Evolutionary conservation across 2,113 vertebrate genomes (phyloP), one percentile per base, ranked within the genome.

Genomic region (Hippocampus abdominalis): DNA sequence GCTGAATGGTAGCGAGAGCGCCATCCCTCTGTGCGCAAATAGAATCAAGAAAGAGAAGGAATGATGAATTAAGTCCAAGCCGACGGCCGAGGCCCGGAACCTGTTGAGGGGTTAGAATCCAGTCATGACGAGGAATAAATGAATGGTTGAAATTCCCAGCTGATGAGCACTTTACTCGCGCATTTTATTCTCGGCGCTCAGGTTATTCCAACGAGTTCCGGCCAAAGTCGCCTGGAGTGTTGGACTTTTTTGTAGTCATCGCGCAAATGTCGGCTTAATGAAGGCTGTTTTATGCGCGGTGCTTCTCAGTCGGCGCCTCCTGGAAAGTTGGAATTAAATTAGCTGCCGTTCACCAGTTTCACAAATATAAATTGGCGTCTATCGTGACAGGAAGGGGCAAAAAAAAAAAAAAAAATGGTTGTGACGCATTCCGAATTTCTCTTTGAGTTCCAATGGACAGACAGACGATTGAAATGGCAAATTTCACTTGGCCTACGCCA

Each of bases 1-100:
- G 64, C 75, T 86, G 81, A 88, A 83, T 89, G 88, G 89, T 87
- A 67, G 82, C 87, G 82, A 82, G 80, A 84, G 78, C 76, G 78
- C 76, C 80, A n/a, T 6, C 60, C 51, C 61, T 76, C 29, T 63
- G 57, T 68, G 82, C 78, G 80, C 66, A 83, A 78, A 77, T 78
- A 79, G 13, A 75, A 85, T 78, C 78, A 71, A 81, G 57, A 54
- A 67, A 57, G 18, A 8, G 59, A 79, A 69, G 61, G 36, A 73
- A 78, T 69, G 73, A 76, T 75, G 49, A 76, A 83, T 82, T 62
- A 75, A 74, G 64, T 73, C 69, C 54, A 56, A 39, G 4, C 29
- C 51, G 21, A 16, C 9, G 66, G 46, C 20, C 9, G 2, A 8
- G 56, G 56, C 74, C 76, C 49, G 51, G 59, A 76, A 63, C 57